phyloP scores from a whole-genome alignment of 2,113 vertebrate species.

The Gobio gobio region DNA sequence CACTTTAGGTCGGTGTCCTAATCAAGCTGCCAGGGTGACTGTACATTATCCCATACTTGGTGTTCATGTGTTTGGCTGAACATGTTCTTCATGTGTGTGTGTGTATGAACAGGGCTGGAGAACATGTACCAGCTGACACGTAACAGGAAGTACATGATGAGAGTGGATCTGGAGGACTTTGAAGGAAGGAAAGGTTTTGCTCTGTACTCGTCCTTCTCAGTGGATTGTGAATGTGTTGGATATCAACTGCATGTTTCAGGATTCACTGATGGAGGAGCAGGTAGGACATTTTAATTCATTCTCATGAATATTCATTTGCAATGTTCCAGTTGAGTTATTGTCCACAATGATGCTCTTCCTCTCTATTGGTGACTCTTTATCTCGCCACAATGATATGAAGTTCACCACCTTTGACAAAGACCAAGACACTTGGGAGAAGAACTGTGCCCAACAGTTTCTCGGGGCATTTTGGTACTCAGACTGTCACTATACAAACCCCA shows the following conservation, averaged over 20 bases:
- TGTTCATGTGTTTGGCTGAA: neutral
- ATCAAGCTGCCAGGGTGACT: conserved; percentile 10
- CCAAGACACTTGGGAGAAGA: conserved; percentile 68
- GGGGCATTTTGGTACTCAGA: conserved; percentile 80
- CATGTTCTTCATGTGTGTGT: conserved; percentile 64
- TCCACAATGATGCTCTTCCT: neutral
- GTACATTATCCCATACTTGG: neutral
- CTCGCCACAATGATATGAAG: conserved; percentile 74
- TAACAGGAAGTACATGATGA: conserved; percentile 73
- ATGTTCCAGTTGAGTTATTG: too few species aligned
- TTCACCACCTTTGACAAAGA: conserved; percentile 83
- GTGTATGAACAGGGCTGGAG: conserved; percentile 71
- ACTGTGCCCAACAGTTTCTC: conserved; percentile 72
- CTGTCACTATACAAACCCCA: conserved; percentile 77
- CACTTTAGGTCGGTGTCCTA: too few species aligned
- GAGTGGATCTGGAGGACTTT: conserved; percentile 72
- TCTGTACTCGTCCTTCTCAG: conserved; percentile 72
- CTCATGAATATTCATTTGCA: neutral
- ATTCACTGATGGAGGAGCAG: conserved; percentile 78
- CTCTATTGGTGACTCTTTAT: conserved; percentile 75
- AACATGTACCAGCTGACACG: conserved; percentile 73
- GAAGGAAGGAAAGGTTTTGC: conserved; percentile 70
- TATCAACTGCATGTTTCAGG: conserved; percentile 73
- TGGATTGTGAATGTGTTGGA: conserved; percentile 72
- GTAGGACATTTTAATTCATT: conserved; percentile 53